Evolutionary conservation across 1,140 invertebrate genomes (phyloP), one percentile per base, ranked within the genome.

Genomic region (Drosophila busckii): DNA sequence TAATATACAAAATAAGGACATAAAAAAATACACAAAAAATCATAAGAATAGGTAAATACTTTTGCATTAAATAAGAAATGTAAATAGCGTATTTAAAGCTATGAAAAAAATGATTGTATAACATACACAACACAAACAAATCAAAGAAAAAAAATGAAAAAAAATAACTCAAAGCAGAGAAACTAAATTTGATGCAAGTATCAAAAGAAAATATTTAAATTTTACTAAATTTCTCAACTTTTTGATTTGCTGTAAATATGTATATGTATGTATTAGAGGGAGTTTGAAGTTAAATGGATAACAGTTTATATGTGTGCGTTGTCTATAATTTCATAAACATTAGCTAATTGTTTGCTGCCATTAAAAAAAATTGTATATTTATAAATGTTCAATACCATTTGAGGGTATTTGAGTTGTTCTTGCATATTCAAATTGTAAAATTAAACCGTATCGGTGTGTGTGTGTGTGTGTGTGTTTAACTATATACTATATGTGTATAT

Each of bases 161-260:
- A 42, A 29, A 46, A 63, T 61, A 61, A 66, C 55, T 60, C 55
- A n/a, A n/a, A n/a, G n/a, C n/a, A n/a, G n/a, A n/a, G n/a, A n/a
- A n/a, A n/a, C n/a, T n/a, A n/a, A n/a, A n/a, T n/a, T n/a, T n/a
- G n/a, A n/a, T n/a, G n/a, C n/a, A n/a, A n/a, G n/a, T 23, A 56
- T 19, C 32, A 20, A 38, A 46, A 44, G 28, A 56, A 65, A 70
- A 66, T 32, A n/a, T 31, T 71, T 75, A 52, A 73, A 73, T 76
- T 76, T 78, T 38, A 59, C 71, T 76, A 76, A 78, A 78, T 70
- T 78, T 66, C 19, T 44, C 37, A 50, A 22, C n/a, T n/a, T n/a
- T n/a, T n/a, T n/a, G n/a, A n/a, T n/a, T n/a, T n/a, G n/a, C n/a
- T n/a, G n/a, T n/a, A 42, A 23, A 49, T 48, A 28, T 32, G 38